Percentiles rank a stretch among this genome's conserved stretches.
phyloP scores from a whole-genome alignment of 37 sponge, comb jelly and placozoan species.

The Spongia lamella region DNA sequence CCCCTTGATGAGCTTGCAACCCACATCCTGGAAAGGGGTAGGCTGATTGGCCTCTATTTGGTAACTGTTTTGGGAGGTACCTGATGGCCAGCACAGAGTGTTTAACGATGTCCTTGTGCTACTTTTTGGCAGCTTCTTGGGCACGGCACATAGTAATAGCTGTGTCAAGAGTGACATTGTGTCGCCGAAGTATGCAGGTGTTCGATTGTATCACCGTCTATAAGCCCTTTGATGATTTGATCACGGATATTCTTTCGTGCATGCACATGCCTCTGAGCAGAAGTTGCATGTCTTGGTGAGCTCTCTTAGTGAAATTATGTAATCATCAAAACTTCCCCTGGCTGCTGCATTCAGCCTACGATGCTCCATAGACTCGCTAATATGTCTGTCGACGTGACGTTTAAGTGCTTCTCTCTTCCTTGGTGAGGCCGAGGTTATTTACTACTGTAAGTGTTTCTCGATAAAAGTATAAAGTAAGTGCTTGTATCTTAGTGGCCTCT shows the following conservation, averaged over 20 bases:
- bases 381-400: conserved; percentile 1
- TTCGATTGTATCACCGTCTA: conserved; percentile 25
- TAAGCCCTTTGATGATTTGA: conserved; percentile 35
- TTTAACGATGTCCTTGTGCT: conserved; percentile 25
- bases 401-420: conserved; percentile 5
- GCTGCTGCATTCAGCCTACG: conserved; percentile 12
- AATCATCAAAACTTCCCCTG: conserved; percentile 20
- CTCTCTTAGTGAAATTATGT: conserved; percentile 17
- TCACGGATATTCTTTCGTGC: conserved; percentile 29
- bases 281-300: conserved; percentile 39
- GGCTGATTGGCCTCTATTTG: too few relatives aligned
- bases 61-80: too few relatives aligned
- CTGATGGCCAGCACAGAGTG: too few relatives aligned
- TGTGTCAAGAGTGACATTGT: conserved; percentile 7
- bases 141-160: conserved; percentile 28
- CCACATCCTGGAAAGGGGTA: too few relatives aligned
- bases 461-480: conserved; percentile 29
- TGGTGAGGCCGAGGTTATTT: conserved; percentile 28
- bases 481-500: conserved; percentile 15
- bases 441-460: conserved; percentile 27
- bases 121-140: conserved; percentile 27
- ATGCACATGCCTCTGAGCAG: conserved; percentile 28
- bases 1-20: too few relatives aligned
- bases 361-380: conserved; percentile 13
- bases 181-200: background rate